phyloP scores from a whole-genome alignment of 1,140 invertebrate species.

The Apis florea region DNA sequence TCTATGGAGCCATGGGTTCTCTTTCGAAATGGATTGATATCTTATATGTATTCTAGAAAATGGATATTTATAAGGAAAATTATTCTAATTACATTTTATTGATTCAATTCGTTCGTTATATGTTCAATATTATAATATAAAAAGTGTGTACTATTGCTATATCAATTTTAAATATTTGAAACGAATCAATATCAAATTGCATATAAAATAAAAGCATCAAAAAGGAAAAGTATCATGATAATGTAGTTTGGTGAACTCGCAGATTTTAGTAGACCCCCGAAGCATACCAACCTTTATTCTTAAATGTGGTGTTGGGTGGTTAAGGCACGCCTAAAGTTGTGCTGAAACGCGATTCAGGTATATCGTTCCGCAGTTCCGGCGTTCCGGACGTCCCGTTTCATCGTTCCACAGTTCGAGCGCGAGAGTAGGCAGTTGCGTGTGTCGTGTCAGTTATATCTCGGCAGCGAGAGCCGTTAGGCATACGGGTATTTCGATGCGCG shows the following conservation, averaged over 20 bases:
- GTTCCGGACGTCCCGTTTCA: conserved; percentile 52
- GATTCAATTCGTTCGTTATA: background rate
- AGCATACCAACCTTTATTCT: conserved; percentile 34
- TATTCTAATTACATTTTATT: background rate
- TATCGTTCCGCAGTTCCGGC: conserved; percentile 64
- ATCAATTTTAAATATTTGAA: background rate
- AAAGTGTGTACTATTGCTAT: background rate
- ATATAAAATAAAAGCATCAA: background rate
- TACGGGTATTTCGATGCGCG: conserved; percentile 56
- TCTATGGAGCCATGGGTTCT: no score
- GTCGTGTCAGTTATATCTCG: conserved; percentile 79
- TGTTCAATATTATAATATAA: no score
- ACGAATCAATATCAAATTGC: no score
- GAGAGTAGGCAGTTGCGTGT: conserved; percentile 73
- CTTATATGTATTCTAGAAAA: background rate
- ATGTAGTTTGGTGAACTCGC: background rate
- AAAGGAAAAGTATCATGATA: background rate
- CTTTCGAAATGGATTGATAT: background rate
- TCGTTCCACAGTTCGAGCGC: conserved; percentile 58
- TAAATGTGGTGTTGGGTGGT: conserved; percentile 22
- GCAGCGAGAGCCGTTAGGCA: conserved; percentile 76
- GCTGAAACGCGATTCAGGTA: conserved; percentile 40
- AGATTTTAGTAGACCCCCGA: background rate
- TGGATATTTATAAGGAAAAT: background rate
- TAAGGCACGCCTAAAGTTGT: conserved; percentile 39